phyloP scores from a whole-genome alignment of 2,113 vertebrate genomes.

The Periophthalmodon schlosseri region DNA sequence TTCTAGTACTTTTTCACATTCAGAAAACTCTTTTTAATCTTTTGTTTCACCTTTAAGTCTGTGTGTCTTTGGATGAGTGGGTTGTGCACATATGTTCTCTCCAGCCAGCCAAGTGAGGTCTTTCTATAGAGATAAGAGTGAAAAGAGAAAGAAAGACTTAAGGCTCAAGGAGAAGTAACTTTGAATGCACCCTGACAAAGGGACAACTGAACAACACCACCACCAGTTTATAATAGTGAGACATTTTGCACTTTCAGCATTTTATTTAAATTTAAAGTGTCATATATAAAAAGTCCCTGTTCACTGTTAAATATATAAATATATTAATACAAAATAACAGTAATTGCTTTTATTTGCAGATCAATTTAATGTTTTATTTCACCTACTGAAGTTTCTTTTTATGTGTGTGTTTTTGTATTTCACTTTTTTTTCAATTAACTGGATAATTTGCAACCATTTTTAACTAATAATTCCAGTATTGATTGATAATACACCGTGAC shows the following conservation, averaged over 20 bases:
- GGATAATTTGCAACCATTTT: background rate
- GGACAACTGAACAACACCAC: constrained; percentile 1
- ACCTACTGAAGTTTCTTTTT: too few species aligned
- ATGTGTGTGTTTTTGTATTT: too few species aligned
- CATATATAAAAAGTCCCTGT: background rate
- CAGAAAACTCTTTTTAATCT: background rate
- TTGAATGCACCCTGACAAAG: constrained; percentile 15
- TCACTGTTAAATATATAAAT: too few species aligned
- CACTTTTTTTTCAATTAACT: background rate
- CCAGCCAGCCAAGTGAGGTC: background rate
- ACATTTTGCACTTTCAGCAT: background rate
- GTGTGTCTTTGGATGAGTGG: constrained; percentile 7
- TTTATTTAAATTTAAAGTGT: background rate
- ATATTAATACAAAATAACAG: too few species aligned
- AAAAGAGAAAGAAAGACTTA: constrained; percentile 13
- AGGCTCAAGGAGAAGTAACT: constrained; percentile 20
- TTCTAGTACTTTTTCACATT: background rate
- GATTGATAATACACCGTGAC: background rate
- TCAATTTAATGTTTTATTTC: too few species aligned
- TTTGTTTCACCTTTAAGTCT: background rate
- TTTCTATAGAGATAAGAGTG: background rate
- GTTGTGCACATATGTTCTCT: constrained; percentile 11
- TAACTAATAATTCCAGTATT: background rate
- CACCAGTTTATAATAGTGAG: background rate
- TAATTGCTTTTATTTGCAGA: too few species aligned